Evolutionary conservation across 2,797 vertebrate species (phyloP).

Genomic region (Nasua narica): DNA sequence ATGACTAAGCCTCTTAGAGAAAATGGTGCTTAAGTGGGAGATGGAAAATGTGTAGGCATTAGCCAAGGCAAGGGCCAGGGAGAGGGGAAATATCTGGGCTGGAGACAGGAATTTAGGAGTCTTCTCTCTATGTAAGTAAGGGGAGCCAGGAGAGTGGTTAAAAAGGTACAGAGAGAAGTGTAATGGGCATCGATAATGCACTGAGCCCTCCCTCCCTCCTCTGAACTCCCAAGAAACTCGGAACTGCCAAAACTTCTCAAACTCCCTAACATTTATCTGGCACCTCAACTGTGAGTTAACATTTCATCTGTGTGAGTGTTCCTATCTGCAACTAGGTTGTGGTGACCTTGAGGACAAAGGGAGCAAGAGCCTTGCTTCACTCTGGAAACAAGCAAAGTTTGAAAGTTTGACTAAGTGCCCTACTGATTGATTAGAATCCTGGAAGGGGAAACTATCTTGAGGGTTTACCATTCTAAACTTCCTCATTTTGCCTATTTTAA

Average conservation of each 20-base stretch:
- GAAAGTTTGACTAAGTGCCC: neutral
- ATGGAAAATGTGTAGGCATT: neutral
- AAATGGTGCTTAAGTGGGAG: neutral
- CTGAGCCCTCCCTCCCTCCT: neutral
- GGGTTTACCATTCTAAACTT: neutral
- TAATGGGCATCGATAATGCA: neutral
- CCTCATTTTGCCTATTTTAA: neutral
- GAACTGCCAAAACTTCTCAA: neutral
- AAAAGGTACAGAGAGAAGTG: neutral
- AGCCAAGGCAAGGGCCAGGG: neutral
- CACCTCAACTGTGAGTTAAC: neutral
- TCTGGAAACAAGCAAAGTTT: neutral
- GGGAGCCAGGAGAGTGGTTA: conserved; percentile 1
- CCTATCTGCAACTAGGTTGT: neutral
- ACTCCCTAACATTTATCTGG: neutral
- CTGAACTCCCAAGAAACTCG: neutral
- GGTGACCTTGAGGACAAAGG: neutral
- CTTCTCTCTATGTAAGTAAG: neutral
- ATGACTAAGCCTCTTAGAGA: neutral
- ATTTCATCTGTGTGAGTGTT: neutral
- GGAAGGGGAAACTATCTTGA: neutral
- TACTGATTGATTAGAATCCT: neutral
- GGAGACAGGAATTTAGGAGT: neutral
- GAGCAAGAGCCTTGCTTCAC: neutral
- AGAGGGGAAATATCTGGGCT: neutral